Evolutionary conservation across 1,140 invertebrate genomes (phyloP), one percentile per base, ranked within the genome.

Genomic region (Drosophila repletoides): DNA sequence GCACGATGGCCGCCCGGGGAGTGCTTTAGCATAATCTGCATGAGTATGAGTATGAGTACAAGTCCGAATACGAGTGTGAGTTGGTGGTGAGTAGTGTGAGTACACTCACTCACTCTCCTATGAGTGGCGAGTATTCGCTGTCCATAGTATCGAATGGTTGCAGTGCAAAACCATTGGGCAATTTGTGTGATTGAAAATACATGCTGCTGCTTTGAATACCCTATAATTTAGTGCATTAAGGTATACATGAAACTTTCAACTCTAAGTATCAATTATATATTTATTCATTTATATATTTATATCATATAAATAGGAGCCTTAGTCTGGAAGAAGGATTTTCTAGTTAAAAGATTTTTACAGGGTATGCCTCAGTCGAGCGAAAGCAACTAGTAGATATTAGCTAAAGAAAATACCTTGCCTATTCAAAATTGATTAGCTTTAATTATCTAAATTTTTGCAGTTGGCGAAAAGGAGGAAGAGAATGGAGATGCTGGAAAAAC

Each of bases 1-100:
- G 76, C 86, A 80, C 73, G 76, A 88, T 88, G 86, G 74, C 67
- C 76, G 76, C 55, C 86, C 71, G 61, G 86, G 86, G 86, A 88
- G 86, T 88, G 80, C 86, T 88, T 88, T 81, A 80, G 86, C 86
- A 81, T 88, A 88, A 88, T 88, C 86, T 88, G 86, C 86, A 88
- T 75, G 75, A 72, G 75, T 72, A 36, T 55, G 45, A 19, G 55
- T 49, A 7, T n/a, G 21, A 31, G 12, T 59, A 0, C 3, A 10
- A 15, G 17, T 65, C 6, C 59, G 65, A 64, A 61, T 66, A 40
- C 15, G 15, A 33, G 26, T 33, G 19, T 22, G 28, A 14, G 21
- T 15, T n/a, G n/a, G n/a, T n/a, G n/a, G n/a, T n/a, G n/a, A n/a
- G n/a, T n/a, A n/a, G n/a, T n/a, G n/a, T n/a, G n/a, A n/a, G n/a